phyloP scores from a whole-genome alignment of 2,888 invertebrate species.

The Oasisia sp. region DNA sequence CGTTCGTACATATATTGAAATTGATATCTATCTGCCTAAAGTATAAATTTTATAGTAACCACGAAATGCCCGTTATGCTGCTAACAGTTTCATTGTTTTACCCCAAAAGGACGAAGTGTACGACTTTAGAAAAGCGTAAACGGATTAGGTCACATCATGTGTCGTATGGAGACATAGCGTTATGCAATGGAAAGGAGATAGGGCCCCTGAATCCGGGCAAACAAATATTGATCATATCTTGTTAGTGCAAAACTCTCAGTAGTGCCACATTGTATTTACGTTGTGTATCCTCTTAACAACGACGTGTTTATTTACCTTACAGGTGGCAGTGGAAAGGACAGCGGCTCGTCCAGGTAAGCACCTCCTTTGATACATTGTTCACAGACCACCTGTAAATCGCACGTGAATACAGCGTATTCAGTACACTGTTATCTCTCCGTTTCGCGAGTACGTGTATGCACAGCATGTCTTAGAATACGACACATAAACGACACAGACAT shows the following conservation, averaged over 20 bases:
- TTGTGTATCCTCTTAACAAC: neutral
- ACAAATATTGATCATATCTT: neutral
- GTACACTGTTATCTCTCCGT: neutral
- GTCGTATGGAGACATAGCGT: neutral
- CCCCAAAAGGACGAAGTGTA: neutral
- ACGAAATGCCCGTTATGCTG: neutral
- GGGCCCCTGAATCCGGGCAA: neutral
- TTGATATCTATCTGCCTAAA: neutral
- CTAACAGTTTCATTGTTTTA: neutral
- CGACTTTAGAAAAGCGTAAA: neutral
- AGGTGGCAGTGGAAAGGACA: neutral
- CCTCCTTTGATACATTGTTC: neutral
- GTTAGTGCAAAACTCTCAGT: neutral
- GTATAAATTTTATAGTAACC: neutral
- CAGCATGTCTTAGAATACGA: neutral
- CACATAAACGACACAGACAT: neutral
- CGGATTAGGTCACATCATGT: neutral
- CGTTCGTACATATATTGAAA: neutral
- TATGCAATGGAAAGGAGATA: neutral
- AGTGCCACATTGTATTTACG: neutral
- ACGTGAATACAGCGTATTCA: neutral
- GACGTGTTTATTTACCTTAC: neutral
- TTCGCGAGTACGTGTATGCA: neutral
- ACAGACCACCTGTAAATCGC: neutral
- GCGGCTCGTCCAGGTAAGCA: neutral